Evolutionary conservation across 2,888 invertebrate genomes (phyloP), one percentile per base, ranked within the genome.

Genomic region (Ochropleura plecta): DNA sequence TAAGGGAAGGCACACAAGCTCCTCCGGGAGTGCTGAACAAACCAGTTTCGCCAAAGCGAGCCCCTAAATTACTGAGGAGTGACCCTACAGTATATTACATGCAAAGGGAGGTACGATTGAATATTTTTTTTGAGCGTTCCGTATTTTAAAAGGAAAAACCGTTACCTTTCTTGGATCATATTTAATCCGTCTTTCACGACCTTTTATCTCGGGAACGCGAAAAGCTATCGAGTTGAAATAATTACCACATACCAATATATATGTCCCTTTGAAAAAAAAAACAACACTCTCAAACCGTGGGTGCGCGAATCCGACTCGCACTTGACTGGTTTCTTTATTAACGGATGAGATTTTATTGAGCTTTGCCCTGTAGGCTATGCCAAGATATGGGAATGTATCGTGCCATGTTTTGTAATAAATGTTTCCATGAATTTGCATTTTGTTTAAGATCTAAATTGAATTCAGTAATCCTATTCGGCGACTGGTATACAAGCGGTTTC

Each of bases 1-100:
- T 77, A 66, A 72, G 77, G 70, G 71, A 85, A 71, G 76, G 63
- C 64, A 49, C 74, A 57, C 69, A 63, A 64, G 68, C 77, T 76
- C 82, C 88, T 83, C 49, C 12, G 71, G 82, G 86, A 84, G 66
- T 57, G 42, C 82, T 72, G 77, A 88, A 86, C 81, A 75, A 81
- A 76, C 78, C 79, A 81, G 83, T 80, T 72, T 69, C 84, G 78
- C 77, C 75, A 79, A 30, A 78, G 83, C 75, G 81, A 76, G 79
- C 78, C 75, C 73, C 81, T 85, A 86, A 88, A 87, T 87, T 86
- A 88, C 82, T 67, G 64, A 72, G 70, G 78, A 82, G 70, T 85
- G 77, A 79, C 81, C 85, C 81, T 86, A 8, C 42, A 59, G 51
- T 73, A 68, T 70, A 84, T 78, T 77, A 83, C 83, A 79, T 76